Evolutionary conservation across 2,888 invertebrate genomes (phyloP), one percentile per base, ranked within the genome.

Genomic region (Sminthurinus aureus): DNA sequence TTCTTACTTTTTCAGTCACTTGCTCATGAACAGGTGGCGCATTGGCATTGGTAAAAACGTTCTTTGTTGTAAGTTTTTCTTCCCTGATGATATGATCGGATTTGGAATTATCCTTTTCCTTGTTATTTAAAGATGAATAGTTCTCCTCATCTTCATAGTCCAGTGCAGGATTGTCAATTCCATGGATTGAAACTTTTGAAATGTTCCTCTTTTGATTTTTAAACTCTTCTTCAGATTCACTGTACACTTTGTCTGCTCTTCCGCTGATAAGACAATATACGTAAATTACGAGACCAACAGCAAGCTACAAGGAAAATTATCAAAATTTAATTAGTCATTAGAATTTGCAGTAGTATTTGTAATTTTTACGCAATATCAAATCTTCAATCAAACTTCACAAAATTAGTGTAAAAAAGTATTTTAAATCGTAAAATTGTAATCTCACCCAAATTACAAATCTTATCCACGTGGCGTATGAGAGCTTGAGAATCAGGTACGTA

Each of bases 371-470:
- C n/a, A n/a, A n/a, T n/a, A n/a, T n/a, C n/a, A n/a, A n/a, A n/a
- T n/a, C n/a, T n/a, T n/a, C n/a, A n/a, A n/a, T n/a, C n/a, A n/a
- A n/a, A n/a, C n/a, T 38, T 38, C 38, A 38, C 38, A 38, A 38
- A 38, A 38, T n/a, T n/a, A n/a, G n/a, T n/a, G n/a, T n/a, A n/a
- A n/a, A n/a, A n/a, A n/a, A n/a, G n/a, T n/a, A n/a, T n/a, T n/a
- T n/a, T n/a, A n/a, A n/a, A n/a, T n/a, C n/a, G n/a, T n/a, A 38
- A 38, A 38, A 38, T 38, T 4, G 6, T 6, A 38, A 38, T 38
- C 38, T 38, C 38, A 92, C 91, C 92, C 92, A 92, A 3, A 92
- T 89, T 2, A 89, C 90, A 89, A 92, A 92, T 82, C 92, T 88
- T 2, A 91, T 89, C 92, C 92, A 92, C 0, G 92, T 92, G n/a